Conservation (phyloP, 1,140 invertebrate species). For the Cherax quadricarinatus region DNA sequence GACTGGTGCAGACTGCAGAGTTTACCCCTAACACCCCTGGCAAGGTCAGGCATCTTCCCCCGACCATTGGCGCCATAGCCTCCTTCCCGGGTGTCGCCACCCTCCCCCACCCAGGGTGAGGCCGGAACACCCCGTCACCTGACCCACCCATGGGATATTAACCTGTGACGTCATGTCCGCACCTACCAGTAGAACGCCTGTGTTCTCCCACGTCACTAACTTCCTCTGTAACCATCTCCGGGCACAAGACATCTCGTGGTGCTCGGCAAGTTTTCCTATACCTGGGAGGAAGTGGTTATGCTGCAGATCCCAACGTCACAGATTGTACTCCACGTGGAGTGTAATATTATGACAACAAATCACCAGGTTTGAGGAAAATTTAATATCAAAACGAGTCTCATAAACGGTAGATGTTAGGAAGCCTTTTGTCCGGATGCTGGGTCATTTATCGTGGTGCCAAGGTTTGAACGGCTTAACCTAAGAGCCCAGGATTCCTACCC, state of each 20-base stretch:
- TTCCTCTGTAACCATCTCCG: conserved; percentile 23
- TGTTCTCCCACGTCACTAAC: conserved; percentile 29
- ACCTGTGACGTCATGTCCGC: conserved; percentile 47
- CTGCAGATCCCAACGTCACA: conserved; percentile 10
- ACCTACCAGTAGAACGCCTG: conserved; percentile 45
- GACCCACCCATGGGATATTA: conserved; percentile 44
- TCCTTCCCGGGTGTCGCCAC: neutral
- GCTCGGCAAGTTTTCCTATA: neutral
- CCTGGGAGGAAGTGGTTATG: conserved; percentile 27
- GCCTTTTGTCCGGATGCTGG: too few relatives aligned
- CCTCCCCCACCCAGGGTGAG: neutral
- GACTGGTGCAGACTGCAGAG: conserved; percentile 3
- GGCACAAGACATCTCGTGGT: neutral
- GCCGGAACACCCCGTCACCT: conserved; percentile 53
- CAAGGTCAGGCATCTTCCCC: conserved; percentile 47
- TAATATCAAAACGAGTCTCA: too few relatives aligned
- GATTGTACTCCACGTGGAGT: neutral
- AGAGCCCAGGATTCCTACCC: too few relatives aligned
- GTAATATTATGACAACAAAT: neutral
- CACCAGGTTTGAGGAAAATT: too few relatives aligned
- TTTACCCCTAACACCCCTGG: conserved; percentile 48
- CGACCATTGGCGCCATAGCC: conserved; percentile 24
- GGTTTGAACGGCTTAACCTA: too few relatives aligned
- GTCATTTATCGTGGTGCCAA: too few relatives aligned
- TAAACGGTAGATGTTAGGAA: too few relatives aligned